Conservation (phyloP, 2,113 vertebrate species). For the Crypturellus undulatus region DNA sequence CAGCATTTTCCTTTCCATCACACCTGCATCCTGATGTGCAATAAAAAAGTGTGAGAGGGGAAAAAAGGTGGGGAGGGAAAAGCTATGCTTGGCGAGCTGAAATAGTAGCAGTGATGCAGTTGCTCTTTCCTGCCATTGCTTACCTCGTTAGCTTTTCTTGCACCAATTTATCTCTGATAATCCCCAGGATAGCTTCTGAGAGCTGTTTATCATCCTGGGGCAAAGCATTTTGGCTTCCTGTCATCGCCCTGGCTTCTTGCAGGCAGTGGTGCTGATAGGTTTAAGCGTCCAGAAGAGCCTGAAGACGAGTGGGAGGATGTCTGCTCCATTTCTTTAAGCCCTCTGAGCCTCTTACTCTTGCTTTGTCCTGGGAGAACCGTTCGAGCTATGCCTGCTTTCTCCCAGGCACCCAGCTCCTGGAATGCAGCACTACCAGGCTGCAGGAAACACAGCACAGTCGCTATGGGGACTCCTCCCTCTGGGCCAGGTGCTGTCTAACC, state of each 20-base stretch:
- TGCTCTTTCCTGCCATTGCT: background rate
- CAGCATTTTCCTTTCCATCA: conserved; percentile 57
- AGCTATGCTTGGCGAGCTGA: background rate
- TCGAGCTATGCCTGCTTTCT: background rate
- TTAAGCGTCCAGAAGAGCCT: conserved; percentile 9
- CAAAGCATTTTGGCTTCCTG: conserved; percentile 21
- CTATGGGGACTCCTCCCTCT: background rate
- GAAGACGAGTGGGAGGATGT: conserved; percentile 6
- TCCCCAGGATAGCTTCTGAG: background rate
- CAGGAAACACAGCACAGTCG: background rate
- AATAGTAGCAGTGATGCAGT: background rate
- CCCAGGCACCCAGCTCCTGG: background rate
- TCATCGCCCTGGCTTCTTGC: background rate
- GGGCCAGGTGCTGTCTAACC: background rate
- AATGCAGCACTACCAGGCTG: background rate
- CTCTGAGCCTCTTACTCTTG: background rate
- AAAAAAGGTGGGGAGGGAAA: background rate
- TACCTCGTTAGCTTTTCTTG: background rate
- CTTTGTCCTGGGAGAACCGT: background rate
- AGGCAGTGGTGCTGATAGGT: background rate
- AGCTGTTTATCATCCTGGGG: conserved; percentile 15
- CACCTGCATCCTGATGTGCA: conserved; percentile 62
- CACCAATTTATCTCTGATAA: background rate
- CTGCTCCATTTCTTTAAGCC: background rate
- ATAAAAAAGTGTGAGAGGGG: background rate